phyloP scores from a whole-genome alignment of 2,888 invertebrate genomes.

The Acronicta alni region DNA sequence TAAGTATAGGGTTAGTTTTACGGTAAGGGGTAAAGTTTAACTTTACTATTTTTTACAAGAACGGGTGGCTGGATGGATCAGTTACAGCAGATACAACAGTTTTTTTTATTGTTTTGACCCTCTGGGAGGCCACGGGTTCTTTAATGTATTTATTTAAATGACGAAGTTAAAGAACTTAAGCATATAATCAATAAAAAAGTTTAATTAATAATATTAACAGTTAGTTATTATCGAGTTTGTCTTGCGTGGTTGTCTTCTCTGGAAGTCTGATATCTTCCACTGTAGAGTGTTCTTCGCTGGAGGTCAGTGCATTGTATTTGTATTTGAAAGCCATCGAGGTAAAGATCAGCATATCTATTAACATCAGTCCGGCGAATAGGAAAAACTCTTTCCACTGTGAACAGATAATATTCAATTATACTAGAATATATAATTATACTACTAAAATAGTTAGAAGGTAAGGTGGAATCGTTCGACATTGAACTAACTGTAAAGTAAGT shows the following conservation, averaged over 20 bases:
- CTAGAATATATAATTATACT: too few species aligned
- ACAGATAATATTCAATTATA: slow-evolving; percentile 15
- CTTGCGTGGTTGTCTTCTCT: slow-evolving; percentile 62
- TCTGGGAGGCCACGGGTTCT: too few species aligned
- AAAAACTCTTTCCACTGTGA: slow-evolving; percentile 96
- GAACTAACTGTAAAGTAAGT: too few species aligned
- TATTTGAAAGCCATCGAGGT: slow-evolving; percentile 94
- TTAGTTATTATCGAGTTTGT: slow-evolving; percentile 43
- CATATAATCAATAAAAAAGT: slow-evolving; percentile 42
- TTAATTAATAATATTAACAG: slow-evolving; percentile 48
- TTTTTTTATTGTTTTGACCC: too few species aligned
- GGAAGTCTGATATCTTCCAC: slow-evolving; percentile 77
- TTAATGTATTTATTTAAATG: too few species aligned
- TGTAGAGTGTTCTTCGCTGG: slow-evolving; percentile 72
- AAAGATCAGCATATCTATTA: slow-evolving; percentile 94
- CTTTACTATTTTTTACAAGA: too few species aligned
- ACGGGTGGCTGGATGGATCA: too few species aligned
- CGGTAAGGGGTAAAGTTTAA: too few species aligned
- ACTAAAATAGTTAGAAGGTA: too few species aligned
- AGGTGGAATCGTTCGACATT: too few species aligned
- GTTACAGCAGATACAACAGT: too few species aligned
- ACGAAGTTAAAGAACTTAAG: slow-evolving; percentile 5
- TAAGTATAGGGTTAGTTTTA: too few species aligned
- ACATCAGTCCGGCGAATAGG: slow-evolving; percentile 96
- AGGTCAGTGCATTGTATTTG: slow-evolving; percentile 89